Evolutionary conservation across 2,113 vertebrate species (phyloP).

Genomic region (Labeo catla): DNA sequence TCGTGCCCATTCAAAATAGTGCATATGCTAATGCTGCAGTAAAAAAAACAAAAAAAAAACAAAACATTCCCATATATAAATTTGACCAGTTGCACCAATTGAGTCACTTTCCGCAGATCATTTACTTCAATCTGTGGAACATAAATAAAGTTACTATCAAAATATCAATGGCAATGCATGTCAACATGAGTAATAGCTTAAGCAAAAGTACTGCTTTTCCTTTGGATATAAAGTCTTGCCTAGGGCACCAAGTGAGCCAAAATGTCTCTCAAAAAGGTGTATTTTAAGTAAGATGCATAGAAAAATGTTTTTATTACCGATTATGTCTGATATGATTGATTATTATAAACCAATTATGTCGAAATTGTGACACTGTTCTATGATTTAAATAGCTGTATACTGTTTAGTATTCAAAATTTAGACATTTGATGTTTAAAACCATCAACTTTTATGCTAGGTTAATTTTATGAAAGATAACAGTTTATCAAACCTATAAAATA

Average conservation of each 20-base stretch:
- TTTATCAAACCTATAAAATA: not conserved
- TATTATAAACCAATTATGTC: not conserved
- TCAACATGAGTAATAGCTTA: not conserved
- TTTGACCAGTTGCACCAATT: not conserved
- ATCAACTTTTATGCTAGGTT: not conserved
- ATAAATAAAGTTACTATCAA: not conserved
- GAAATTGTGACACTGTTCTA: not conserved
- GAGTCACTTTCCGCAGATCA: not conserved
- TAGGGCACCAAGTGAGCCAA: not conserved
- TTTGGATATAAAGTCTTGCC: not conserved
- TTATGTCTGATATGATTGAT: no score
- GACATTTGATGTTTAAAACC: not conserved
- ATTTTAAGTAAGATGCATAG: not conserved
- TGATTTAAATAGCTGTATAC: not conserved
- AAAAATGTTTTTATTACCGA: not conserved
- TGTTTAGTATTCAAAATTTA: no score
- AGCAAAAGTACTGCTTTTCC: not conserved
- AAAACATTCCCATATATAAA: not conserved
- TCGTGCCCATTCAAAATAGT: not conserved
- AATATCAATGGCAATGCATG: not conserved
- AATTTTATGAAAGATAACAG: not conserved
- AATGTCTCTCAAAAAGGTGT: not conserved
- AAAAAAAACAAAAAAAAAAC: not conserved
- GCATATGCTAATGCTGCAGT: not conserved
- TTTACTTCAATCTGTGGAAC: not conserved